These are phyloP conservation scores for Sinohyriopsis cumingii DNA, from an alignment of 2,888 invertebrate genomes.

Conservation along the genomic window DNA sequence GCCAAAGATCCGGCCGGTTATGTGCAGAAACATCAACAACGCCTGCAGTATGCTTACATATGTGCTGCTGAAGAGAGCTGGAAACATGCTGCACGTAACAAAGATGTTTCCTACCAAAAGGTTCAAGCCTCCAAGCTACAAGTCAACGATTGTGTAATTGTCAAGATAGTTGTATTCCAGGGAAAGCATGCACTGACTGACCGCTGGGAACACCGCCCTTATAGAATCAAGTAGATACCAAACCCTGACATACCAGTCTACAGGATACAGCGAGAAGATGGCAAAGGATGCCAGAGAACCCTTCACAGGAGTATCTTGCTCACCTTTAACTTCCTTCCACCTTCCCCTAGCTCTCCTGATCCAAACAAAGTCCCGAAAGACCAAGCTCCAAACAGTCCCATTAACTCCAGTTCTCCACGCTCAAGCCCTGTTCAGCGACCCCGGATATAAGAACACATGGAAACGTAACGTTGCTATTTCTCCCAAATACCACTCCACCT, in stretches of 20 bases:
- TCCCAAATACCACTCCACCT: too few species aligned
- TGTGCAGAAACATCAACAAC: background rate
- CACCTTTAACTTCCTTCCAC: too few species aligned
- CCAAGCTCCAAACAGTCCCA: too few species aligned
- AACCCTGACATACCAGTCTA: constrained; percentile 4
- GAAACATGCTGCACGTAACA: background rate
- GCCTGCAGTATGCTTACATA: background rate
- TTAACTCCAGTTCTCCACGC: too few species aligned
- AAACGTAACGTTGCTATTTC: too few species aligned
- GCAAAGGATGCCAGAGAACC: background rate
- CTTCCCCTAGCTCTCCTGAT: too few species aligned
- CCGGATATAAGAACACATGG: too few species aligned
- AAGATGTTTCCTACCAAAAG: background rate
- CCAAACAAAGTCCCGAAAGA: too few species aligned
- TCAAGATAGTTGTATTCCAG: background rate
- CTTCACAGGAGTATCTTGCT: too few species aligned
- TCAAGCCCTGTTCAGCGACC: too few species aligned
- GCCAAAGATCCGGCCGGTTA: background rate
- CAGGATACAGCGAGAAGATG: constrained; percentile 1
- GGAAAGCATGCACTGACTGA: constrained; percentile 4
- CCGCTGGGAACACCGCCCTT: background rate
- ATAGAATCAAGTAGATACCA: background rate
- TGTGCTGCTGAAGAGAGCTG: background rate
- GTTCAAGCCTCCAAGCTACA: background rate
- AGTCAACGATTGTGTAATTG: constrained; percentile 1